Evolutionary conservation across 2,113 vertebrate species (phyloP).

Genomic region (Polypterus bichir): DNA sequence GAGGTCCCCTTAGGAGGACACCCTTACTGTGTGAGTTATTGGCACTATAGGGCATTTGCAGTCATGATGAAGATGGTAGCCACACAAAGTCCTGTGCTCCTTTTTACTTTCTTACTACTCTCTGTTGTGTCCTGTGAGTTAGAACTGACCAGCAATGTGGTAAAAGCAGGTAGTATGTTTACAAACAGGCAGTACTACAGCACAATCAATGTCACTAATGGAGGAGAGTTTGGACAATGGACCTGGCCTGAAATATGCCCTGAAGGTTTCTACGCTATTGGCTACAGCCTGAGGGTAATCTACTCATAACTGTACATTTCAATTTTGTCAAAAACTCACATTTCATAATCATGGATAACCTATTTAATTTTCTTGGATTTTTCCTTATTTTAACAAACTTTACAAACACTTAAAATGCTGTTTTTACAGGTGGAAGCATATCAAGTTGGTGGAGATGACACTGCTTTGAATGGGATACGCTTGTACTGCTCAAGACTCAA

Average conservation of each 20-base stretch:
- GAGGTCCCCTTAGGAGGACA: background rate
- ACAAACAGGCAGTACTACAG: slow-evolving; percentile 24
- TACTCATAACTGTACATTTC: too few species aligned
- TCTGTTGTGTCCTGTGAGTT: slow-evolving; percentile 13
- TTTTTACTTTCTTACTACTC: slow-evolving; percentile 25
- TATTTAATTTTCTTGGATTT: too few species aligned
- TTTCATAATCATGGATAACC: too few species aligned
- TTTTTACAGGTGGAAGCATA: slow-evolving; percentile 32
- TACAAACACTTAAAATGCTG: too few species aligned
- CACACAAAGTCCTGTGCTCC: slow-evolving; percentile 25
- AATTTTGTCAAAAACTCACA: too few species aligned
- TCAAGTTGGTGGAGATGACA: slow-evolving; percentile 35
- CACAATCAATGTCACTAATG: slow-evolving; percentile 25
- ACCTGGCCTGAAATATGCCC: slow-evolving; percentile 45
- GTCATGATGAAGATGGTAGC: background rate
- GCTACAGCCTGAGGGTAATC: slow-evolving; percentile 45
- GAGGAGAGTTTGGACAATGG: slow-evolving; percentile 39
- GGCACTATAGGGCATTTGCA: background rate
- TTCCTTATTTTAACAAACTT: too few species aligned
- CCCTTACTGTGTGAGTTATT: background rate
- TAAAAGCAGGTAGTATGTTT: slow-evolving; percentile 30
- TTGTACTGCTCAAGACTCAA: slow-evolving; percentile 34
- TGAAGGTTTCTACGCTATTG: slow-evolving; percentile 35
- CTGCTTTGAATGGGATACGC: slow-evolving; percentile 42
- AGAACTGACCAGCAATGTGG: slow-evolving; percentile 21